phyloP scores from a whole-genome alignment of 2,797 vertebrate genomes.

The Sparus aurata region DNA sequence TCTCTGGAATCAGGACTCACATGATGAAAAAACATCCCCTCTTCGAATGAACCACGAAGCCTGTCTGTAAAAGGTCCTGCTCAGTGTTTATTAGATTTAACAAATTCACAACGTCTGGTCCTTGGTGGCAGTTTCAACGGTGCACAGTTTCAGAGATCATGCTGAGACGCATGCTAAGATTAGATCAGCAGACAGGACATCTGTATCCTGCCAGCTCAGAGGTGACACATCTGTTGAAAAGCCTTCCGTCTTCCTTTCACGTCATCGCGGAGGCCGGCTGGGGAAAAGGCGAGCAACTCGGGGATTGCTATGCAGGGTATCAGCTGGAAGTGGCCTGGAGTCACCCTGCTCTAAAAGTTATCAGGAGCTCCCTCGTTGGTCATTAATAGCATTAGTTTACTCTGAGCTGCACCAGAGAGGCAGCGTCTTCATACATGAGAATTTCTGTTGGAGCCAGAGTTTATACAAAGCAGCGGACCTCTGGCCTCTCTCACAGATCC shows the following conservation, averaged over 20 bases:
- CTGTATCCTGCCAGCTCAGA: conserved; percentile 42
- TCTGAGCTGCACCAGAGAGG: background rate
- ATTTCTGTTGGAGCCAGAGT: conserved; percentile 14
- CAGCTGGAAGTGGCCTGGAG: conserved; percentile 9
- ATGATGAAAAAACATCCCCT: background rate
- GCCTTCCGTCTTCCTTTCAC: conserved; percentile 31
- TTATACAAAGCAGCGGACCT: background rate
- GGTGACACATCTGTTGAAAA: conserved; percentile 39
- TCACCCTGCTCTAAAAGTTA: conserved; percentile 5
- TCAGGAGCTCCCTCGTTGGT: conserved; percentile 15
- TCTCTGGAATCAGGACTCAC: conserved; percentile 2
- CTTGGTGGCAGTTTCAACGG: background rate
- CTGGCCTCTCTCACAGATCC: background rate
- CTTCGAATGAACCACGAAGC: background rate
- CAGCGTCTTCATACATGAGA: conserved; percentile 4
- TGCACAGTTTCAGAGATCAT: background rate
- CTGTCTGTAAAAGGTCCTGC: background rate
- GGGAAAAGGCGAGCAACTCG: conserved; percentile 19
- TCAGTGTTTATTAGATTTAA: background rate
- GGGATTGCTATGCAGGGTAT: conserved; percentile 29
- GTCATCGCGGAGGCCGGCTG: conserved; percentile 37
- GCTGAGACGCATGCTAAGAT: conserved; percentile 22
- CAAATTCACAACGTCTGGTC: background rate
- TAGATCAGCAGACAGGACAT: conserved; percentile 33
- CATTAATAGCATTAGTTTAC: conserved; percentile 12